Percentiles rank a stretch among this genome's conserved stretches.
Conservation (phyloP, 2,797 vertebrate species). For the Sebastolobus alascanus region DNA sequence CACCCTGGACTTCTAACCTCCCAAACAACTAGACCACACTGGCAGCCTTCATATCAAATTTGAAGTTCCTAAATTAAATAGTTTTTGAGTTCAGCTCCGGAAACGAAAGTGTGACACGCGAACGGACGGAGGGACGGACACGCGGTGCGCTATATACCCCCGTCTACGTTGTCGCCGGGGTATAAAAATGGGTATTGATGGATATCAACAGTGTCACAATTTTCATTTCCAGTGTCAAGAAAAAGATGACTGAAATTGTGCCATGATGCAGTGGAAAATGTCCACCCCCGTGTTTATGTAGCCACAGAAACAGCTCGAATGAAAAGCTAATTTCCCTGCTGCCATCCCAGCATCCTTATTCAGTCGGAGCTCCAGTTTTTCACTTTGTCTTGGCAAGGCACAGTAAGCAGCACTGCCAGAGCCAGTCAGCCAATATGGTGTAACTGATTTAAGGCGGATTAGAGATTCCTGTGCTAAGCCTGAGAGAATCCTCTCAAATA, state of each 20-base stretch:
- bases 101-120: too few relatives aligned
- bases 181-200: not conserved
- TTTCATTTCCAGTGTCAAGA: conserved; percentile 20
- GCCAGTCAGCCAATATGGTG: conserved; percentile 79
- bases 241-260: conserved; percentile 36
- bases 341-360: conserved; percentile 60
- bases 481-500: conserved; percentile 83
- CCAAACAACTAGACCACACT: too few relatives aligned
- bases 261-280: conserved; percentile 32
- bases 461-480: conserved; percentile 81
- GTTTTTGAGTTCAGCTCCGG: too few relatives aligned
- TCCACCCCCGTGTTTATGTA: conserved; percentile 34
- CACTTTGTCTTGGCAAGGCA: conserved; percentile 71
- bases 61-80: too few relatives aligned
- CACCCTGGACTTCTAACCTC: too few relatives aligned
- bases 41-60: too few relatives aligned
- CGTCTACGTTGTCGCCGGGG: too few relatives aligned
- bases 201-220: conserved; percentile 6
- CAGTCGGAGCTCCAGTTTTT: conserved; percentile 72
- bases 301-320: conserved; percentile 31
- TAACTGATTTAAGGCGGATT: conserved; percentile 86
- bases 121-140: too few relatives aligned
- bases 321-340: conserved; percentile 47
- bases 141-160: too few relatives aligned
- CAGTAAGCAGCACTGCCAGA: conserved; percentile 71